These are phyloP conservation scores for Hydrozoanthus gracilis DNA, from an alignment of 92 coral and sea anemone genomes.

Conservation along the genomic window DNA sequence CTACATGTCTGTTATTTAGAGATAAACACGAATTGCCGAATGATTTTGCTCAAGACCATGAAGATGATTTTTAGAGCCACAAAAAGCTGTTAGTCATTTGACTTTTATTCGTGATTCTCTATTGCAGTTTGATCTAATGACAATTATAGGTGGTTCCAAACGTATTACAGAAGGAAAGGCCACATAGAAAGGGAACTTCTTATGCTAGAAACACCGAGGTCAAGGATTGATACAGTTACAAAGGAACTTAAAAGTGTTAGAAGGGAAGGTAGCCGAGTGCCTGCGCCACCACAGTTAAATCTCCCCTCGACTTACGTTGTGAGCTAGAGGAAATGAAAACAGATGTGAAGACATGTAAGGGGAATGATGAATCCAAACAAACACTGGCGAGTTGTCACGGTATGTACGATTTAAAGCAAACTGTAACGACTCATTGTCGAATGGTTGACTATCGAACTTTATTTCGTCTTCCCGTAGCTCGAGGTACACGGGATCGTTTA, in stretches of 20 bases:
- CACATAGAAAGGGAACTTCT: not conserved
- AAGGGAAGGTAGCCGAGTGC: constrained; percentile 12
- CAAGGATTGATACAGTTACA: constrained; percentile 35
- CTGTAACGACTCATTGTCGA: too few relatives aligned
- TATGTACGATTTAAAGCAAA: constrained; percentile 9
- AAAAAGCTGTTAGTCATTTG: not conserved
- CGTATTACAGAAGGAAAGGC: constrained; percentile 40
- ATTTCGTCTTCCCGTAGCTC: too few relatives aligned
- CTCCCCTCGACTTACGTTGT: not conserved
- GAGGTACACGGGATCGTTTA: too few relatives aligned
- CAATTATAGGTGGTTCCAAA: constrained; percentile 37
- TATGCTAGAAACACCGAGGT: constrained; percentile 7
- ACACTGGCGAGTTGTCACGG: constrained; percentile 9
- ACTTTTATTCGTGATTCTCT: constrained; percentile 37
- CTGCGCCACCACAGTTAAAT: not conserved
- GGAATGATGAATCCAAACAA: not conserved
- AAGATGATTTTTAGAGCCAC: constrained; percentile 19
- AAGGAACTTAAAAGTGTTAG: not conserved
- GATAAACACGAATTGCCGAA: constrained; percentile 44
- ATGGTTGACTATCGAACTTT: too few relatives aligned
- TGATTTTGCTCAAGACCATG: constrained; percentile 35
- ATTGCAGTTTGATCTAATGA: constrained; percentile 49
- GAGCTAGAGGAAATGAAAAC: constrained; percentile 17
- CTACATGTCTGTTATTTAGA: constrained; percentile 15
- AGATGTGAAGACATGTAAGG: not conserved